These are phyloP conservation scores for Calcarius lapponicus DNA, from an alignment of 2,797 vertebrate species.

Conservation along the genomic window DNA sequence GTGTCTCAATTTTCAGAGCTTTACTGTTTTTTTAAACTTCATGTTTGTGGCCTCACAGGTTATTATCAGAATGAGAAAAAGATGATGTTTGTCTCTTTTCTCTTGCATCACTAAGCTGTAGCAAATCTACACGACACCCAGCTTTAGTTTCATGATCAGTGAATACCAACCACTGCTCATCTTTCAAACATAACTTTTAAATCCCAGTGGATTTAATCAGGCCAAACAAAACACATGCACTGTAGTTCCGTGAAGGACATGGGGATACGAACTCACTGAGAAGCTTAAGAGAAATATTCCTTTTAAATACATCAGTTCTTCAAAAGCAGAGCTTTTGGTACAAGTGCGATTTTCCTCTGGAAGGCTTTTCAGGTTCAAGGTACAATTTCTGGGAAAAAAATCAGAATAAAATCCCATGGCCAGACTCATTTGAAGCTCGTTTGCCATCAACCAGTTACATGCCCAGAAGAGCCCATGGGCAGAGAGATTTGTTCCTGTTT, in stretches of 20 bases:
- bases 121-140: not conserved
- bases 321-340: not conserved
- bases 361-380: not conserved
- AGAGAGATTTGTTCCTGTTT: not conserved
- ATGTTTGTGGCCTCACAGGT: not conserved
- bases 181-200: not conserved
- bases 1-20: not conserved
- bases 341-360: not conserved
- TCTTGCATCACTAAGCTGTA: not conserved
- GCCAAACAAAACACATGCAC: not conserved
- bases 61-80: constrained; percentile 4
- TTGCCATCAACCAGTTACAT: not conserved
- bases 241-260: not conserved
- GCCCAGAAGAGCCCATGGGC: not conserved
- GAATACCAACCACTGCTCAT: not conserved
- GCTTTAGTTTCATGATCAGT: not conserved
- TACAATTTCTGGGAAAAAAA: not conserved
- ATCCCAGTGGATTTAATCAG: not conserved
- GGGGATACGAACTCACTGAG: not conserved
- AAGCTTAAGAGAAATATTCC: not conserved
- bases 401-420: not conserved
- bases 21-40: not conserved
- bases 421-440: not conserved
- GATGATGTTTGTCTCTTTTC: not conserved
- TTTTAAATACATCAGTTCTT: not conserved